These are phyloP conservation scores for Neolamprologus variostigma DNA, from an alignment of 2,113 vertebrate genomes.

Conservation along the genomic window DNA sequence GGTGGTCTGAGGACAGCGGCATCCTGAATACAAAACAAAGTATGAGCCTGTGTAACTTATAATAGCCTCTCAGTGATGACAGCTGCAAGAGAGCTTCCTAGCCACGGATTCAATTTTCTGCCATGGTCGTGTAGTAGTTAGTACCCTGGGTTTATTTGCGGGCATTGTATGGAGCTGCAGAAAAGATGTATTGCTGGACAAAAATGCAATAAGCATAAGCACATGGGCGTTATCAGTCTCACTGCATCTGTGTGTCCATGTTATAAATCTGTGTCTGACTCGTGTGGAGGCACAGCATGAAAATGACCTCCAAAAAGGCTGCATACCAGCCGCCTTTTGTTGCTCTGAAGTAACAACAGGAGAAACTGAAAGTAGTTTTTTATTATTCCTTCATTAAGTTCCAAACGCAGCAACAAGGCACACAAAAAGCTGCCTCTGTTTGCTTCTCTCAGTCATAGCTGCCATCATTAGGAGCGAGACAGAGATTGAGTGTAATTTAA, in stretches of 20 bases:
- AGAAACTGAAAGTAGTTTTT: conserved; percentile 10
- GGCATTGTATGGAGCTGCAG: not conserved
- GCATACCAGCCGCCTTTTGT: not conserved
- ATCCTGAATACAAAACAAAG: conserved; percentile 22
- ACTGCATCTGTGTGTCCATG: conserved; percentile 3
- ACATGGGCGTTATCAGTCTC: conserved; percentile 19
- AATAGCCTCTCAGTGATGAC: conserved; percentile 39
- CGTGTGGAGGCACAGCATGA: not conserved
- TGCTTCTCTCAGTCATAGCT: not conserved
- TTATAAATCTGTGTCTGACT: conserved; percentile 35
- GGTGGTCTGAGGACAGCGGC: conserved; percentile 17
- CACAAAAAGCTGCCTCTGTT: not conserved
- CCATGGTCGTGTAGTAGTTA: conserved; percentile 4
- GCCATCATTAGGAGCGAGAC: not conserved
- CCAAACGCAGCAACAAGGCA: not conserved
- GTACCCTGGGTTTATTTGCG: conserved; percentile 14
- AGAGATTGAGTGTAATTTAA: conserved; percentile 37
- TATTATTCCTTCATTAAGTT: conserved; percentile 32
- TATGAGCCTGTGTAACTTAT: conserved; percentile 14
- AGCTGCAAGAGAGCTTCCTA: conserved; percentile 24
- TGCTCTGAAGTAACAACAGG: not conserved
- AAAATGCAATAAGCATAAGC: conserved; percentile 24
- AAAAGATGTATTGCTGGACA: conserved; percentile 40
- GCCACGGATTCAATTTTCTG: conserved; percentile 39
- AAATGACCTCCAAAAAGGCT: not conserved